Base-by-base conservation (phyloP, 2,113 vertebrate genomes). In the Polypterus bichir region DNA sequence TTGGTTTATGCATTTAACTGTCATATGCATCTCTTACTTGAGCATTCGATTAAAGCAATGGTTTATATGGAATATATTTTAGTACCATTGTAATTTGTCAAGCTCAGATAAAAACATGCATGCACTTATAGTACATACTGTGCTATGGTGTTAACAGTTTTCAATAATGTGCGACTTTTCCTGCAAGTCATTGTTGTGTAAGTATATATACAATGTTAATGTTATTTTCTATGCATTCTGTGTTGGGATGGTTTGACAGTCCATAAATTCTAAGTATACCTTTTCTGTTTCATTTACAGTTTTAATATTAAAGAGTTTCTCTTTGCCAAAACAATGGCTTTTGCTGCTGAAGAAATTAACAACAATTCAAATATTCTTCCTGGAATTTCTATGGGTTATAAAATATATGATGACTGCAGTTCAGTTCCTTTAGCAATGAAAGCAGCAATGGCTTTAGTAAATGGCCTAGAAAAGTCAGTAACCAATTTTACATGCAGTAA, bases 331-430 rank as follows among this genome's bases (percentile, higher is more conserved):
- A 73, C 83, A 3, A 79, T 84, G 80, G 67, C 81, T 5, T 86
- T 83, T 74, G 80, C 84, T n/a, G 77, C 81, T 46, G 78, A 81
- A 53, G 80, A 86, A 64, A 83, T 86, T 48, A 86, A 86, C 60
- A 82, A 84, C 66, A 82, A 74, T 47, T 70, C 79, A 47, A 59
- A 71, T 44, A 52, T 86, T 9, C 69, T 86, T 49, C 84, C 82
- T 11, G 78, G 72, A 4, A 62, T 85, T 44, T 69, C 71, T 54
- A 27, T 86, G 55, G 83, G 82, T 4, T 87, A 84, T 54, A 74
- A 76, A 55, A 74, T 86, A 7, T 85, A 86, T 49, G 83, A 87
- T 60, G 63, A 67, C 3, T 86, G 85, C 65, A 68, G 74, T 4
- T 81, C 80, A 9, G 65, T 77, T 49, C 69, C 76, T 47, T 61